Base-by-base conservation (phyloP, 2,113 vertebrate genomes). In the Gymnarchus niloticus region DNA sequence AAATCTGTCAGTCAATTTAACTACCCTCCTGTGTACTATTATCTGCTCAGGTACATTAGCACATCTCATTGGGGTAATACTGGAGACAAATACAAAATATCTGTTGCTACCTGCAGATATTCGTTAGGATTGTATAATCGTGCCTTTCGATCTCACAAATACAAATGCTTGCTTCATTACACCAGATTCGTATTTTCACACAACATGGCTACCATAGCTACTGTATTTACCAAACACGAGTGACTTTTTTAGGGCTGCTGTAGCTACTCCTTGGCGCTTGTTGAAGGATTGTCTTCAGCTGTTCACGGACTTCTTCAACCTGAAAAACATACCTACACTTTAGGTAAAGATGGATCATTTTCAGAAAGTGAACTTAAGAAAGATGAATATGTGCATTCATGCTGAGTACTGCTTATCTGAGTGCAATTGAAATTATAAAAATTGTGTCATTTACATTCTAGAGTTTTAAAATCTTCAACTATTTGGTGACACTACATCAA, bases 191-290 rank as follows among this genome's bases (percentile, higher is more conserved):
- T 86, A 81, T 52, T 81, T 48, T 86, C 76, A 81, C 77, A 37
- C 41, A 81, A 81, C 85, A 81, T 41, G 10, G 85, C 77, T 57
- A 52, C 85, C n/a, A 86, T 86, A 52, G 77, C 37, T 49, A 86
- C 85, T 25, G 14, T 86, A 65, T 86, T 86, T 86, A 65, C 25
- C n/a, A 48, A 86, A 86, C 54, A 81, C 2, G 2, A 28, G 28
- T 46, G 4, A 25, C 73, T 78, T 81, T 25, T 48, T 59, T 49
- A 49, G 56, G 25, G 44, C 17, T 1, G 44, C 84, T 46, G 14
- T 23, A 3, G 17, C 83, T 56, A 48, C 33, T 54, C 44, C n/a
- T 84, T 85, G 19, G 85, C 10, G 21, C 9, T 57, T 33, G 77
- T 3, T 3, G 52, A 81, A 85, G 57, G 21, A 81, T 21, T 6